phyloP scores from a whole-genome alignment of 1,140 invertebrate genomes.

The Sarcophaga bullata region DNA sequence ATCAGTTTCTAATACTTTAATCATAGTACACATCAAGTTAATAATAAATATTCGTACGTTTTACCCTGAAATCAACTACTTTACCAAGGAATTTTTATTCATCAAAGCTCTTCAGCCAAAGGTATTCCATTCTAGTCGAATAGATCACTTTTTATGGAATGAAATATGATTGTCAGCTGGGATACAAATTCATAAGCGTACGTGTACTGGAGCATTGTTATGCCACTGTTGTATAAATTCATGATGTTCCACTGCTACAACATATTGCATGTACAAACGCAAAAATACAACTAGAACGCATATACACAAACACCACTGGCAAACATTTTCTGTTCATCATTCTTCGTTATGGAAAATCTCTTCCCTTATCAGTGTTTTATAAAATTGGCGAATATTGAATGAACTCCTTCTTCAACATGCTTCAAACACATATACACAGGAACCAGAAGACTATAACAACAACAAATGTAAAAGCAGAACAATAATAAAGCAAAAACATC shows the following conservation, averaged over 20 bases:
- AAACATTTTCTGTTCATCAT: conserved; percentile 41
- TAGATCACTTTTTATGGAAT: neutral
- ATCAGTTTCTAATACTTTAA: too few relatives aligned
- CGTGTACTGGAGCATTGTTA: neutral
- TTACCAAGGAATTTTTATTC: too few relatives aligned
- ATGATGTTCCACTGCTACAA: conserved; percentile 4
- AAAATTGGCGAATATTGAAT: conserved; percentile 38
- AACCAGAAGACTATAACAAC: too few relatives aligned
- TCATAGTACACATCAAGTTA: too few relatives aligned
- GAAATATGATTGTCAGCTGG: neutral
- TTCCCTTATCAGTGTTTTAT: conserved; percentile 37
- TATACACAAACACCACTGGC: neutral
- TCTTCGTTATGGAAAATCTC: conserved; percentile 41
- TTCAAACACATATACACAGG: neutral
- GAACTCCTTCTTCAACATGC: conserved; percentile 34
- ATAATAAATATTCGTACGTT: too few relatives aligned
- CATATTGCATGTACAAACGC: conserved; percentile 34
- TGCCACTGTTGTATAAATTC: neutral
- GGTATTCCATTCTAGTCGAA: too few relatives aligned
- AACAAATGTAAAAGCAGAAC: too few relatives aligned
- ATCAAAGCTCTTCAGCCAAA: too few relatives aligned
- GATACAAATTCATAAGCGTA: neutral
- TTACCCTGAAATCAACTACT: too few relatives aligned
- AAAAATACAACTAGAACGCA: neutral
- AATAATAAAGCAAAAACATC: too few relatives aligned